These are phyloP conservation scores for Cryptomyrus ogoouensis DNA, from an alignment of 2,113 vertebrate species.

Conservation along the genomic window DNA sequence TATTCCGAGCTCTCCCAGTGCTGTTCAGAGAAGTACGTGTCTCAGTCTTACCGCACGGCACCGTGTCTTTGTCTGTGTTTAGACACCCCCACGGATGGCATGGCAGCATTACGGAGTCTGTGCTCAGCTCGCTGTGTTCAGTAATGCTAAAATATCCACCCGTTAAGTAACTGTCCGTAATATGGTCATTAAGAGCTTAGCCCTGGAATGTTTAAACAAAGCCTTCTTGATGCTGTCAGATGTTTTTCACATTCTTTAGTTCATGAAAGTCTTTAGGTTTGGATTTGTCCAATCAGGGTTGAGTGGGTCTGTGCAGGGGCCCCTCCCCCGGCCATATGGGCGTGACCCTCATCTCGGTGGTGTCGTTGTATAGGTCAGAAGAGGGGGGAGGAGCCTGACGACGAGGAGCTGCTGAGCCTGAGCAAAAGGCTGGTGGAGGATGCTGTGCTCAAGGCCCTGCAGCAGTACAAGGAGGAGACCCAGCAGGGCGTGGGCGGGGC, in stretches of 20 bases:
- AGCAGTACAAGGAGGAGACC: slow-evolving; percentile 80
- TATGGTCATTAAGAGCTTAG: not conserved
- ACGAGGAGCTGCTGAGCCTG: slow-evolving; percentile 77
- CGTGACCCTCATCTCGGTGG: slow-evolving; percentile 24
- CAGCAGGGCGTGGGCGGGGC: slow-evolving; percentile 65
- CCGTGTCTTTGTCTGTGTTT: not conserved
- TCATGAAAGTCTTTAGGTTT: not conserved
- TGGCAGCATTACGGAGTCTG: not conserved
- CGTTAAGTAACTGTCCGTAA: not conserved
- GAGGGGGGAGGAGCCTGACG: slow-evolving; percentile 66
- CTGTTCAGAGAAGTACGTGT: slow-evolving; percentile 40
- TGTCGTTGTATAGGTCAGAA: slow-evolving; percentile 75
- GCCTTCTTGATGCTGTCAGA: not conserved
- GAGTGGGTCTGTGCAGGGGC: not conserved
- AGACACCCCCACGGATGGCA: not conserved
- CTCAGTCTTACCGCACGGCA: not conserved
- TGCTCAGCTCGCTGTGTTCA: not conserved
- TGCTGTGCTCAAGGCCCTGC: slow-evolving; percentile 75
- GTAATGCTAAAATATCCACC: not conserved
- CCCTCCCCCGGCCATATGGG: not conserved
- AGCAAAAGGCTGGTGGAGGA: slow-evolving; percentile 83
- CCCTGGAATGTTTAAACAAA: not conserved
- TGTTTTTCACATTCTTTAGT: not conserved
- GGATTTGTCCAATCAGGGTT: not conserved
- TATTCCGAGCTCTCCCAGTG: slow-evolving; percentile 31